Percentiles rank a stretch among this genome's conserved stretches.
These are phyloP conservation scores for Globodera rostochiensis DNA, from an alignment of 1,140 invertebrate genomes.

Conservation along the genomic window DNA sequence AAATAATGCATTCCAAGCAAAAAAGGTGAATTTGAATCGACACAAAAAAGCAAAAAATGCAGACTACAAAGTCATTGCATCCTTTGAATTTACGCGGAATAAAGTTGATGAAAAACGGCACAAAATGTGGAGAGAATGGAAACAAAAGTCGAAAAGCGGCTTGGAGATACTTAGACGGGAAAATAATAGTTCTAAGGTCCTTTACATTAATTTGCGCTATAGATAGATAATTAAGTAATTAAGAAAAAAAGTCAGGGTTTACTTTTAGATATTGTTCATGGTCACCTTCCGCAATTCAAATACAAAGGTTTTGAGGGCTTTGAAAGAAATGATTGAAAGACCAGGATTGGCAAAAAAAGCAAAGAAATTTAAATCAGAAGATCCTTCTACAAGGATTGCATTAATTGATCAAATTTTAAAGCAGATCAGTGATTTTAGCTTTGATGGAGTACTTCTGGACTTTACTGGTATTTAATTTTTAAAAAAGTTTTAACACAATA, in stretches of 20 bases:
- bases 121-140: neutral
- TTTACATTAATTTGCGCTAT: no score
- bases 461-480: neutral
- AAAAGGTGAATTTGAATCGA: neutral
- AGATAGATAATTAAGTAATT: neutral
- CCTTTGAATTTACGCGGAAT: neutral
- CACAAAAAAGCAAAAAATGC: neutral
- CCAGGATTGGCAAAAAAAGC: neutral
- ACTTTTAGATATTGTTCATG: neutral
- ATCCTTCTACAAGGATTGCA: neutral
- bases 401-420: neutral
- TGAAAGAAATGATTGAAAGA: neutral
- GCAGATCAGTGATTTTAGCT: neutral
- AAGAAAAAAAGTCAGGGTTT: neutral
- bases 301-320: neutral
- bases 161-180: neutral
- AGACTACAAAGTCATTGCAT: neutral
- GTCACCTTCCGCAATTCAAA: neutral
- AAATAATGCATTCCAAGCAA: neutral
- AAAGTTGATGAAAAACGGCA: neutral
- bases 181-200: neutral
- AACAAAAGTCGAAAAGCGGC: neutral
- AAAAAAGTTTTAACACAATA: no score
- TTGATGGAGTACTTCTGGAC: neutral
- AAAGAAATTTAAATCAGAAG: neutral